A percentile compares a stretch with the other conserved stretches of the same genome.
phyloP scores from a whole-genome alignment of 2,113 vertebrate genomes.

The Smithornis capensis region DNA sequence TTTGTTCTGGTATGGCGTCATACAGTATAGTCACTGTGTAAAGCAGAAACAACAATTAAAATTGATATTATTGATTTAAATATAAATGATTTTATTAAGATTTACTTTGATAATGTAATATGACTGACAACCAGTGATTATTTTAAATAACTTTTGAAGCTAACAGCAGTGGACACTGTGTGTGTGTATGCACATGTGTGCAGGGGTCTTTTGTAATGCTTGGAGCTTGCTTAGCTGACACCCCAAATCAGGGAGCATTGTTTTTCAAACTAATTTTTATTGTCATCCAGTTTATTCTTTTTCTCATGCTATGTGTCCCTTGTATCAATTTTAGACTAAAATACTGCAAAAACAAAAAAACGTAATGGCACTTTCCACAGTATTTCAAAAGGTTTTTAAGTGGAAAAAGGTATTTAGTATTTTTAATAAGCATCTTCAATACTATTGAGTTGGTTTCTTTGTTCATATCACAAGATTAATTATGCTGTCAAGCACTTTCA shows the following conservation, averaged over 20 bases:
- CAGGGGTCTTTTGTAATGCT: neutral
- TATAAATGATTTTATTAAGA: slow-evolving; percentile 1
- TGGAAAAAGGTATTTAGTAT: slow-evolving; percentile 97
- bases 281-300: slow-evolving; percentile 82
- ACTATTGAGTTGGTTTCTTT: slow-evolving; percentile 99
- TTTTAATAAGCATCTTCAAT: slow-evolving; percentile 99
- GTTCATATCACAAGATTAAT: slow-evolving; percentile 99
- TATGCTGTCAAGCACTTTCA: slow-evolving; percentile 99
- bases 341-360: slow-evolving; percentile 78
- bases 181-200: neutral
- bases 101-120: slow-evolving; percentile 15
- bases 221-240: slow-evolving; percentile 20
- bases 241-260: slow-evolving; percentile 29
- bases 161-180: neutral
- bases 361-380: slow-evolving; percentile 83
- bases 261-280: slow-evolving; percentile 77
- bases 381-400: slow-evolving; percentile 87
- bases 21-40: neutral
- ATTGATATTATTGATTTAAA: neutral
- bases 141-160: slow-evolving; percentile 28
- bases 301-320: slow-evolving; percentile 72
- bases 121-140: slow-evolving; percentile 20
- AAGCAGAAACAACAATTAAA: neutral
- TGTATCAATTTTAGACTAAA: slow-evolving; percentile 83
- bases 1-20: neutral